A percentile compares a stretch with the other conserved stretches of the same genome.
Conservation (phyloP, 1,140 invertebrate genomes). For the Antheraea mylitta region DNA sequence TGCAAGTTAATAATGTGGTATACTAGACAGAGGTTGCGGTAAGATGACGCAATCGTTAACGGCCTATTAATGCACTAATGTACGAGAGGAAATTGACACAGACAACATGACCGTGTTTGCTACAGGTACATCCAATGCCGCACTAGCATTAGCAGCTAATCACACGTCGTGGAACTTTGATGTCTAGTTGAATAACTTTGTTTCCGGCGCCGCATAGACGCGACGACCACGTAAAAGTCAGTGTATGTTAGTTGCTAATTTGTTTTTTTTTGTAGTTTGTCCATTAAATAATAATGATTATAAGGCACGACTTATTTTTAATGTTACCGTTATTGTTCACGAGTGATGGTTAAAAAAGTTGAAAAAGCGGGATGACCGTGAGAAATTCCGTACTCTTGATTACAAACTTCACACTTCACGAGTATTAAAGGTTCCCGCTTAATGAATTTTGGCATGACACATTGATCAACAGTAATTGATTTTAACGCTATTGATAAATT, state of each 20-base stretch:
- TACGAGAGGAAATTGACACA: constrained; percentile 2
- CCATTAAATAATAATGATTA: background rate
- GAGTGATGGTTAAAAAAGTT: background rate
- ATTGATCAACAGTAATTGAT: background rate
- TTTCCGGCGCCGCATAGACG: background rate
- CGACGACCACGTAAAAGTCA: background rate
- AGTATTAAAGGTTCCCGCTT: background rate
- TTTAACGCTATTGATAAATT: background rate
- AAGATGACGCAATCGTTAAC: constrained; percentile 1
- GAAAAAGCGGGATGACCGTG: background rate
- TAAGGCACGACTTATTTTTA: background rate
- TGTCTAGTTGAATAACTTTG: background rate
- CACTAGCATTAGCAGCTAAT: constrained; percentile 2
- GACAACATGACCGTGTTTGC: constrained; percentile 10
- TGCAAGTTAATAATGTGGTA: background rate
- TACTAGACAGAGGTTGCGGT: background rate
- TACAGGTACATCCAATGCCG: constrained; percentile 2
- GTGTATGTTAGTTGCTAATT: background rate
- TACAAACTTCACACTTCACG: background rate
- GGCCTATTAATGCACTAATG: constrained; percentile 4
- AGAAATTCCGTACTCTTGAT: background rate
- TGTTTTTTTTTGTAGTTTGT: background rate
- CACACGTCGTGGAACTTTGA: background rate
- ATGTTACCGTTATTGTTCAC: background rate
- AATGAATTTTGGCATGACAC: background rate